A percentile compares a stretch with the other conserved stretches of the same genome.
Conservation (phyloP, 2,888 invertebrate genomes). For the Acleris cristana region DNA sequence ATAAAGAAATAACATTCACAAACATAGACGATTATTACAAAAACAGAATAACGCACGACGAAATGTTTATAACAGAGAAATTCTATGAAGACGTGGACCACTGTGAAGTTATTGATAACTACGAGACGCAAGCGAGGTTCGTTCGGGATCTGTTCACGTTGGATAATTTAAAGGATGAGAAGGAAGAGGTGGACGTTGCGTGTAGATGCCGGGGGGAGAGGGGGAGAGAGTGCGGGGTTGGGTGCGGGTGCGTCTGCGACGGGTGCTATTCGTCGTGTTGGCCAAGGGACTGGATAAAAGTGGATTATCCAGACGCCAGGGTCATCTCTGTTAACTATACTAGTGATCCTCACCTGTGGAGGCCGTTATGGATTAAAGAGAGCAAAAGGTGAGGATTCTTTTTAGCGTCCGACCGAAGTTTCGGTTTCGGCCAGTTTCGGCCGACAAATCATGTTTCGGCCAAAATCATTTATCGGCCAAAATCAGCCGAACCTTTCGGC, state of each 20-base stretch:
- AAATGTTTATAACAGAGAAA: constrained; percentile 65
- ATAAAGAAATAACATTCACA: constrained; percentile 42
- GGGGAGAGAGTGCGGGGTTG: constrained; percentile 53
- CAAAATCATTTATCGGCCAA: no score
- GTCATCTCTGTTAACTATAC: constrained; percentile 93
- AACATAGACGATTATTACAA: constrained; percentile 55
- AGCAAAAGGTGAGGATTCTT: constrained; percentile 79
- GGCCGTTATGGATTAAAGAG: constrained; percentile 88
- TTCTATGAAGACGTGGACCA: constrained; percentile 68
- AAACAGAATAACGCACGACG: constrained; percentile 61
- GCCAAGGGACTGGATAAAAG: constrained; percentile 94
- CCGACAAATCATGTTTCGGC: no score
- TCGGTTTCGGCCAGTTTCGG: no score
- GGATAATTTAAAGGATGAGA: constrained; percentile 44
- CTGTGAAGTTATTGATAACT: constrained; percentile 60
- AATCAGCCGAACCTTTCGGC: no score
- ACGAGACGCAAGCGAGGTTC: constrained; percentile 70
- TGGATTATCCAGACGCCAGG: constrained; percentile 90
- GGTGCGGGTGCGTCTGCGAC: constrained; percentile 73
- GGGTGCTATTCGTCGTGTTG: constrained; percentile 87
- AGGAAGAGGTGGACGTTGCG: constrained; percentile 33
- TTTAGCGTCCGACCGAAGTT: no score
- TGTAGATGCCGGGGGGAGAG: constrained; percentile 39
- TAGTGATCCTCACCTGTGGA: constrained; percentile 90
- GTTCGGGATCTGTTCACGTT: constrained; percentile 68